These are phyloP conservation scores for Cladopsammia gracilis DNA, from an alignment of 64 coral and sea anemone genomes.

Conservation along the genomic window DNA sequence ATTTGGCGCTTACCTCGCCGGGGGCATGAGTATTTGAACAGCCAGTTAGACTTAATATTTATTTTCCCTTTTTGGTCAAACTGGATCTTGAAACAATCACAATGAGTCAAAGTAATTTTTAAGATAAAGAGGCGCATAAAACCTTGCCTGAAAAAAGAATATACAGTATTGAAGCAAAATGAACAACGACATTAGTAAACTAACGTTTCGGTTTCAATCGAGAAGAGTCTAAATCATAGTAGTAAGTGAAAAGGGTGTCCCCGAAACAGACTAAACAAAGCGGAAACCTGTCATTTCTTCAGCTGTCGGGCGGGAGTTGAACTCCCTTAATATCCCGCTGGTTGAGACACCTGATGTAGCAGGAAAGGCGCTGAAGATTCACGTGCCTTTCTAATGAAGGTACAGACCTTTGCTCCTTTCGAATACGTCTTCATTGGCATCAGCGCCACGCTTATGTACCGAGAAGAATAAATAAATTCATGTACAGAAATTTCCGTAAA, in stretches of 20 bases:
- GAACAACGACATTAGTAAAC: not conserved
- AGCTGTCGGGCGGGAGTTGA: not conserved
- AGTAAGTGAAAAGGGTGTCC: too few relatives aligned
- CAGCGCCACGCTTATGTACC: not conserved
- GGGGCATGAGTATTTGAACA: not conserved
- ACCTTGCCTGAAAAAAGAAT: not conserved
- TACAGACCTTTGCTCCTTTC: not conserved
- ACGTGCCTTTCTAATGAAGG: constrained; percentile 8
- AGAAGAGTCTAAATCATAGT: too few relatives aligned
- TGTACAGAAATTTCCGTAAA: too few relatives aligned
- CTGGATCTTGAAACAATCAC: not conserved
- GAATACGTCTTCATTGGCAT: not conserved
- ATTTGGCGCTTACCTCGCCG: constrained; percentile 31
- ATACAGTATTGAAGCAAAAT: not conserved
- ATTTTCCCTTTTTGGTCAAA: not conserved
- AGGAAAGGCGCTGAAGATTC: not conserved
- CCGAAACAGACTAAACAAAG: too few relatives aligned
- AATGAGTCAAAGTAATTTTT: not conserved
- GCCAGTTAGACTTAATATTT: not conserved
- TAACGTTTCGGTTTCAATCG: too few relatives aligned
- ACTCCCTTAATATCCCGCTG: not conserved
- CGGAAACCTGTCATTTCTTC: too few relatives aligned
- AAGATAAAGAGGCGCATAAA: not conserved
- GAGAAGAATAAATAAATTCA: too few relatives aligned
- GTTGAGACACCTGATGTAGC: not conserved